Conservation (phyloP, 2,113 vertebrate species). For the Istiophorus platypterus region DNA sequence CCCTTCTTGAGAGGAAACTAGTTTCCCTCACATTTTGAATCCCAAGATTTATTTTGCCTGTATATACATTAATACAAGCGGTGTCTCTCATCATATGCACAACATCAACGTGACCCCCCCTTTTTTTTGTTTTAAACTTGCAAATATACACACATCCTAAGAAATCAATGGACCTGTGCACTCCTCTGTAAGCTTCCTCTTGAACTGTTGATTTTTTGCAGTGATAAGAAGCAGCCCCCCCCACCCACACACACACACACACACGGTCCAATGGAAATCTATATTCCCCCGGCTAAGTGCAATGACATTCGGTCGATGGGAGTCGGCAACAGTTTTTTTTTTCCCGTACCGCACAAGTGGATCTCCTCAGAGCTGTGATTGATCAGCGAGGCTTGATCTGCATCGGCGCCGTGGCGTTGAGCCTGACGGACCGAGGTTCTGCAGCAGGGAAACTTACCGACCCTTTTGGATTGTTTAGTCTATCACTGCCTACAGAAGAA, state of each 20-base stretch:
- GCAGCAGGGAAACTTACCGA: slow-evolving; percentile 4
- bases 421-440: slow-evolving; percentile 29
- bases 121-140: slow-evolving; percentile 14
- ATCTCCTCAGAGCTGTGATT: slow-evolving; percentile 52
- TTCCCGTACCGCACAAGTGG: slow-evolving; percentile 41
- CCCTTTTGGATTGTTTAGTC: slow-evolving; percentile 21
- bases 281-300: slow-evolving; percentile 44
- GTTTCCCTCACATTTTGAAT: neutral
- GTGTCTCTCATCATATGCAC: slow-evolving; percentile 5
- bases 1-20: neutral
- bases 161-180: slow-evolving; percentile 51
- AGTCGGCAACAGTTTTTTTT: slow-evolving; percentile 49
- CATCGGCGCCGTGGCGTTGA: slow-evolving; percentile 39
- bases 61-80: slow-evolving; percentile 12
- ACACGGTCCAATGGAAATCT: slow-evolving; percentile 56
- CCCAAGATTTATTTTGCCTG: slow-evolving; percentile 2
- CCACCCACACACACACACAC: too few relatives aligned
- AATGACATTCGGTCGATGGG: slow-evolving; percentile 60
- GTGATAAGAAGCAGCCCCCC: slow-evolving; percentile 45
- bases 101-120: slow-evolving; percentile 10
- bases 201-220: slow-evolving; percentile 49
- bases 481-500: slow-evolving; percentile 27
- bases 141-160: slow-evolving; percentile 29
- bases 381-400: slow-evolving; percentile 47
- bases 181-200: slow-evolving; percentile 12